phyloP scores from a whole-genome alignment of 1,140 invertebrate genomes.

The Nebria ingens region DNA sequence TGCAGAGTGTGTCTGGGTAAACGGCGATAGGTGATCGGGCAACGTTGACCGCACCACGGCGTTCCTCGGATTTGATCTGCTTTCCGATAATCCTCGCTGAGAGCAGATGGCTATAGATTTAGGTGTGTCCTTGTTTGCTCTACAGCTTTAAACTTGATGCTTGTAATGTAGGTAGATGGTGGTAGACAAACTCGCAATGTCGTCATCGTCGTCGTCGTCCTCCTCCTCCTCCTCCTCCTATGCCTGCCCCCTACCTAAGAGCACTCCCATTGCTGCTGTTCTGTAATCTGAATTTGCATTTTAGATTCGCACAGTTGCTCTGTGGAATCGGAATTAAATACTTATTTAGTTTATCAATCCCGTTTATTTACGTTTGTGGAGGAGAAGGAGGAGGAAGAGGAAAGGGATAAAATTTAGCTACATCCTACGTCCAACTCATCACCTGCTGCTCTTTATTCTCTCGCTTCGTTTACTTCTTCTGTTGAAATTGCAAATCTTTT shows the following conservation, averaged over 20 bases:
- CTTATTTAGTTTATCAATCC: constrained; percentile 27
- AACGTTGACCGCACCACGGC: too few relatives aligned
- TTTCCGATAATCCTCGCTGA: constrained; percentile 29
- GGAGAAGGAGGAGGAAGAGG: constrained; percentile 12
- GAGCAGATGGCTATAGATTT: constrained; percentile 34
- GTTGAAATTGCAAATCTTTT: constrained; percentile 10
- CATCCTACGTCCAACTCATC: constrained; percentile 1
- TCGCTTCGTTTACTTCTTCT: background rate
- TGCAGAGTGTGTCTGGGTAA: too few relatives aligned
- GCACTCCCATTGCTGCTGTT: constrained; percentile 14
- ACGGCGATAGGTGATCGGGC: too few relatives aligned
- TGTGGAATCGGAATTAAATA: constrained; percentile 29
- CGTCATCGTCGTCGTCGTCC: background rate
- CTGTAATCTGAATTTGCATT: constrained; percentile 32
- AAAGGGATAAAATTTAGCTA: constrained; percentile 22
- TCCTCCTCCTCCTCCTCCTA: constrained; percentile 11
- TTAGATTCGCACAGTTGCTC: constrained; percentile 26
- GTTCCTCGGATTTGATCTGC: constrained; percentile 30
- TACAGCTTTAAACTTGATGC: constrained; percentile 32
- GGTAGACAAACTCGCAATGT: constrained; percentile 5
- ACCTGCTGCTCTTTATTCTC: constrained; percentile 1
- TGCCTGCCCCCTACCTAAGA: constrained; percentile 17
- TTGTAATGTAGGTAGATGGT: constrained; percentile 8
- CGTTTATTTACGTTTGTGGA: constrained; percentile 15
- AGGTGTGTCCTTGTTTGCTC: constrained; percentile 35